Evolutionary conservation across 2,113 vertebrate species (phyloP).

Genomic region (Chaenogobius annularis): DNA sequence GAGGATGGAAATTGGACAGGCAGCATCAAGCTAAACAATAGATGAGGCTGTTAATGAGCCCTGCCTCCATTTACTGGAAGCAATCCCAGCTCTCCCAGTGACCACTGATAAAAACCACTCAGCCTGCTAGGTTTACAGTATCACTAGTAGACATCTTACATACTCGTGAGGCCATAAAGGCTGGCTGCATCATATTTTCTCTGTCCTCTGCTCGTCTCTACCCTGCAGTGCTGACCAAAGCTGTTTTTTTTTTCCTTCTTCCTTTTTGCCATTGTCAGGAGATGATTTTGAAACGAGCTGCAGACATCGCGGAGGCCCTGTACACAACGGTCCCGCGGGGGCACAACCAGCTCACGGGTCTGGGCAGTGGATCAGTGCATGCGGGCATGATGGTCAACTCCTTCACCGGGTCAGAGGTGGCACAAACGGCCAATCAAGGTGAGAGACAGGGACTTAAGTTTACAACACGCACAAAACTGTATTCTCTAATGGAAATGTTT

Average conservation of each 20-base stretch:
- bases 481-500: background rate
- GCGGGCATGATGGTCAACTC: constrained; percentile 78
- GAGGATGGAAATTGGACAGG: constrained; percentile 21
- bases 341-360: constrained; percentile 85
- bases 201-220: constrained; percentile 11
- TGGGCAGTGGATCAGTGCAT: constrained; percentile 69
- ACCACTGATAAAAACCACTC: constrained; percentile 57
- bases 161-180: constrained; percentile 39
- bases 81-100: constrained; percentile 51
- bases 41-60: constrained; percentile 57
- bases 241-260: constrained; percentile 16
- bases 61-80: constrained; percentile 55
- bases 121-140: constrained; percentile 47
- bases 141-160: constrained; percentile 38
- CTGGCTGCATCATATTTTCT: constrained; percentile 2
- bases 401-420: constrained; percentile 73
- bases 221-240: constrained; percentile 41
- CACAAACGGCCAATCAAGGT: constrained; percentile 76
- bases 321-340: constrained; percentile 91
- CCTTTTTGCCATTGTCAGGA: constrained; percentile 80
- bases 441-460: constrained; percentile 26
- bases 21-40: constrained; percentile 38
- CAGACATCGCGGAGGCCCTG: constrained; percentile 92
- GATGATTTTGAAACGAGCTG: constrained; percentile 93
- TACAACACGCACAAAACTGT: background rate